Evolutionary conservation across 2,797 vertebrate species (phyloP), one percentile per base, ranked within the genome.

Genomic region (Chiloscyllium punctatum): DNA sequence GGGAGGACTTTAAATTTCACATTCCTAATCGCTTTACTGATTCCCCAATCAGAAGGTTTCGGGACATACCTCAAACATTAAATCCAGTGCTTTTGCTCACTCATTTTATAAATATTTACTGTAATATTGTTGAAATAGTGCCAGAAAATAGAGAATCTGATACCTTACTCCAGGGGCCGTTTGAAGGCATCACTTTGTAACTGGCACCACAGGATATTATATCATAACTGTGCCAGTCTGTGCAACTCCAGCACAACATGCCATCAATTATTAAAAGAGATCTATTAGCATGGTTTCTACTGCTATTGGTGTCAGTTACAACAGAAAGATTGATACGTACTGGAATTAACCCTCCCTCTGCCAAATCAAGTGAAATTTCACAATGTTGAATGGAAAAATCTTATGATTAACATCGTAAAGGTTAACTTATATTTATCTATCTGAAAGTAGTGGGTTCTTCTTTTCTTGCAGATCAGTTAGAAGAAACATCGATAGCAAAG

Each of bases 141-240:
- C 69, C 94, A 95, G 94, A 77, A 77, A 74, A 27, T 51, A 42
- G 48, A 77, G 69, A 95, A 95, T 74, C 71, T 95, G 94, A 95
- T 95, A 66, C 42, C 30, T 77, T 77, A 77, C 69, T 77, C 94
- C 33, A 23, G 71, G 94, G 48, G 69, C 69, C 71, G 51, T 53
- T 95, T 27, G 48, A n/a, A 77, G 42, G 94, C 71, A 95, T 72
- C 94, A 95, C 71, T 72, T 53, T 95, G 69, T 95, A 95, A 95
- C 94, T 95, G 94, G 94, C 72, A 95, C 94, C 94, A 95, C 71
- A 77, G 42, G 94, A 95, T 95, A 74, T 95, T 72, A 71, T 94
- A 74, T 66, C 94, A 77, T 77, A 95, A 95, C 71, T 95, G 71
- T 95, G 94, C 94, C 94, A 95, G 94, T 77, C 94, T 57, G 48